These are phyloP conservation scores for Pseudolycoriella hygida DNA, from an alignment of 2,888 invertebrate genomes.

Conservation along the genomic window DNA sequence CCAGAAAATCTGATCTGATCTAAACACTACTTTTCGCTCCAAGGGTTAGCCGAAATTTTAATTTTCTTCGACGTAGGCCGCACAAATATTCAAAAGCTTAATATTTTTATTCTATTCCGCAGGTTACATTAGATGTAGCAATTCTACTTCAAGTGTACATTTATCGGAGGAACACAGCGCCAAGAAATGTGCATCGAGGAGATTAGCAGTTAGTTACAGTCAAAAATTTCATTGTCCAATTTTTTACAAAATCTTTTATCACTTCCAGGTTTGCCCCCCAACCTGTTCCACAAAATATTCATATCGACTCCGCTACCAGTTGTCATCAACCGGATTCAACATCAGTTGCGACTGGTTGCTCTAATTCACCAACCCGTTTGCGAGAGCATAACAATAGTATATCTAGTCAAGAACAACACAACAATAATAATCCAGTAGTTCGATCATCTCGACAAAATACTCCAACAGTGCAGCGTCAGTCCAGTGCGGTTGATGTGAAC, in stretches of 20 bases:
- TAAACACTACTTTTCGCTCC: no score
- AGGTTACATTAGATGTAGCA: slow-evolving; percentile 47
- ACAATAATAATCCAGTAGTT: background rate
- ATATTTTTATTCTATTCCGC: slow-evolving; percentile 36
- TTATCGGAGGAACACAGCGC: slow-evolving; percentile 36
- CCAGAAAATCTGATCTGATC: no score
- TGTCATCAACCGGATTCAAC: background rate
- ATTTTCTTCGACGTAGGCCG: slow-evolving; percentile 16
- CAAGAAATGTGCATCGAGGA: slow-evolving; percentile 37
- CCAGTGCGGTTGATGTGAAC: slow-evolving; percentile 1
- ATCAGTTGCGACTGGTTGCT: background rate
- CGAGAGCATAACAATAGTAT: slow-evolving; percentile 3
- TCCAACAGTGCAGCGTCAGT: background rate
- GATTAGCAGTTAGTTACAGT: no score
- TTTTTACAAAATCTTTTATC: no score
- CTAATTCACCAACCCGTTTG: slow-evolving; percentile 10
- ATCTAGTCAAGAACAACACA: slow-evolving; percentile 19
- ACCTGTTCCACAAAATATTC: slow-evolving; percentile 8
- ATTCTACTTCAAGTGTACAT: slow-evolving; percentile 51
- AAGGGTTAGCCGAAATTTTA: no score
- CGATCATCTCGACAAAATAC: background rate
- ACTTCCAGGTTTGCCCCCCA: slow-evolving; percentile 35
- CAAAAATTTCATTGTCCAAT: no score
- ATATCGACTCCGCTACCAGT: background rate
- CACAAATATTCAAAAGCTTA: no score